Conservation (phyloP, 2,797 vertebrate species). For the Gobionotothen gibberifrons region DNA sequence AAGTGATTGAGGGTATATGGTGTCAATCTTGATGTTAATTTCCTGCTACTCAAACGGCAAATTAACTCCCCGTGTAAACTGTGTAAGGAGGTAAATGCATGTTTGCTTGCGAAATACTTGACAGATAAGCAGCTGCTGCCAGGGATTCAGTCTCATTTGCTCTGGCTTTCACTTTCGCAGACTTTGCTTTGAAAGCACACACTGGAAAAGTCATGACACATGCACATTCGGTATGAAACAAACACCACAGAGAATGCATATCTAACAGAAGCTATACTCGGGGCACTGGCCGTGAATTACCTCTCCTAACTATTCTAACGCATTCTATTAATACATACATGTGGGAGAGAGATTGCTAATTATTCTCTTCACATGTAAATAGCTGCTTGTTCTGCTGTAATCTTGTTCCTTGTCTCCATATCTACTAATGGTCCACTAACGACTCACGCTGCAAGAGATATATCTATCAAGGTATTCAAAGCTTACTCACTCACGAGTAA, state of each 20-base stretch:
- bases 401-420: conserved; percentile 48
- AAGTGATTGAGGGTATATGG: conserved; percentile 26
- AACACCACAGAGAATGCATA: conserved; percentile 40
- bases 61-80: conserved; percentile 56
- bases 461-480: conserved; percentile 31
- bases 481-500: conserved; percentile 35
- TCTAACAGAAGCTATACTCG: conserved; percentile 19
- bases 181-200: conserved; percentile 58
- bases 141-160: conserved; percentile 57
- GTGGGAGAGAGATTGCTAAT: conserved; percentile 75
- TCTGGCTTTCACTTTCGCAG: conserved; percentile 55
- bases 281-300: conserved; percentile 50
- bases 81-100: conserved; percentile 65
- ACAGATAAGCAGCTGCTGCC: conserved; percentile 72
- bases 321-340: conserved; percentile 70
- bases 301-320: conserved; percentile 47
- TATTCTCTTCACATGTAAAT: conserved; percentile 75
- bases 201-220: conserved; percentile 62
- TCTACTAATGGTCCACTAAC: conserved; percentile 50
- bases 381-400: conserved; percentile 52
- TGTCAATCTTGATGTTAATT: conserved; percentile 53
- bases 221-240: conserved; percentile 53
- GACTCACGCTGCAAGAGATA: conserved; percentile 60
- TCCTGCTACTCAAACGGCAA: conserved; percentile 55
- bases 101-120: conserved; percentile 65